These are phyloP conservation scores for Lamproptera curius DNA, from an alignment of 2,888 invertebrate genomes.

Conservation along the genomic window DNA sequence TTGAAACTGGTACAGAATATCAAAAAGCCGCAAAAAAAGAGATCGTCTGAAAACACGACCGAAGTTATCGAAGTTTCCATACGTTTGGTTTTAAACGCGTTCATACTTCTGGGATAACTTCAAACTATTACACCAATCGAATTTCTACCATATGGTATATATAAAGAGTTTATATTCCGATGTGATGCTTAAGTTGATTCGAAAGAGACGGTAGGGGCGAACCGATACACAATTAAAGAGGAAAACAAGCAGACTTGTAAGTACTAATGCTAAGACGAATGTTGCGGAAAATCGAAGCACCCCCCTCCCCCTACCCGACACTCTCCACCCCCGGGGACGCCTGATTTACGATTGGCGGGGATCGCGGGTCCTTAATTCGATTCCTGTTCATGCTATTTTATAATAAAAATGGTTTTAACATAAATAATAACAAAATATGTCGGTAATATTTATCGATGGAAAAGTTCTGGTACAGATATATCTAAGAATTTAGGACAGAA, in stretches of 20 bases:
- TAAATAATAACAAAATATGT: too few species aligned
- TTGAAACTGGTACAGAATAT: too few species aligned
- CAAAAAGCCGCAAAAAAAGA: too few species aligned
- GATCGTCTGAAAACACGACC: too few species aligned
- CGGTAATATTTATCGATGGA: too few species aligned
- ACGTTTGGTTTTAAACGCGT: not conserved
- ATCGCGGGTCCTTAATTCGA: slow-evolving; percentile 49
- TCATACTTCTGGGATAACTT: not conserved
- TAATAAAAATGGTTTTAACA: not conserved
- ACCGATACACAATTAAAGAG: slow-evolving; percentile 75
- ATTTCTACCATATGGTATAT: not conserved
- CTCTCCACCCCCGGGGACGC: slow-evolving; percentile 45
- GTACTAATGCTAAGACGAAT: slow-evolving; percentile 75
- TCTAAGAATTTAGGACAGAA: too few species aligned
- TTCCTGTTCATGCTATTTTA: slow-evolving; percentile 27
- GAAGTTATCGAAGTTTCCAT: too few species aligned
- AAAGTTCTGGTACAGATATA: too few species aligned
- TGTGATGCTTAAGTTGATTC: too few species aligned
- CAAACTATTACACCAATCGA: not conserved
- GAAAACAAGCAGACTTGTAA: slow-evolving; percentile 67
- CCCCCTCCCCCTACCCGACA: slow-evolving; percentile 35
- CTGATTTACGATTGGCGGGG: slow-evolving; percentile 68
- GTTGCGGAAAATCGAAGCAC: slow-evolving; percentile 75
- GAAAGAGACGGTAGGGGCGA: slow-evolving; percentile 40
- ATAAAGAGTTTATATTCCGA: too few species aligned